A percentile compares a stretch with the other conserved stretches of the same genome.
phyloP scores from a whole-genome alignment of 2,797 vertebrate genomes.

The Pelodytes ibericus region DNA sequence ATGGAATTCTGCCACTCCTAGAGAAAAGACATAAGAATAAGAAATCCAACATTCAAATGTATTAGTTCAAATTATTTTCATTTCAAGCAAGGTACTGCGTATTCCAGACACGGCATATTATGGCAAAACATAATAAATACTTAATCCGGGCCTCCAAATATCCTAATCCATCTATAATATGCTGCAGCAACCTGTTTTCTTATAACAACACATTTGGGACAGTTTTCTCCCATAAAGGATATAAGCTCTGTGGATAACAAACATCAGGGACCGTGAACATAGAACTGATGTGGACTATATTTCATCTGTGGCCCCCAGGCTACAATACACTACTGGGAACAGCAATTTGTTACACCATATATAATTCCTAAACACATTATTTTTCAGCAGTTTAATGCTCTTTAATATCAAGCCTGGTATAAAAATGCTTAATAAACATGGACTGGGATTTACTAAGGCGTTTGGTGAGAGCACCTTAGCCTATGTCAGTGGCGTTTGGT shows the following conservation, averaged over 20 bases:
- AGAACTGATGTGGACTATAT: constrained; percentile 5
- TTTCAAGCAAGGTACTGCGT: no score
- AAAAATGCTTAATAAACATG: constrained; percentile 26
- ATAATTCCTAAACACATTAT: constrained; percentile 14
- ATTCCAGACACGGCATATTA: no score
- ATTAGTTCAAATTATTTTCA: no score
- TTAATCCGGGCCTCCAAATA: no score
- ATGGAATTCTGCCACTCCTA: constrained; percentile 99
- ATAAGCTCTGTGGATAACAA: neutral
- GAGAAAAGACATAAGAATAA: constrained; percentile 63
- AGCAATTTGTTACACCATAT: constrained; percentile 22
- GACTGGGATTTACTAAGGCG: constrained; percentile 6
- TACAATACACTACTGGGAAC: constrained; percentile 7
- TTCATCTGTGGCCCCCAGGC: constrained; percentile 24
- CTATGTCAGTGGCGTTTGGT: neutral
- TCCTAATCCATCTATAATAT: no score
- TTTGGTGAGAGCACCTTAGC: neutral
- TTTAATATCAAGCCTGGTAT: constrained; percentile 13
- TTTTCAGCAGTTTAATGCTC: constrained; percentile 25
- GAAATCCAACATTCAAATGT: no score
- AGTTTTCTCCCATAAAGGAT: neutral
- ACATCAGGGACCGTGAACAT: neutral
- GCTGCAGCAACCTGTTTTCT: no score
- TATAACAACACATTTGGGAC: neutral
- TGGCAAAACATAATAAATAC: no score